Conservation (phyloP, 2,113 vertebrate genomes). For the Hemiprocne comata region DNA sequence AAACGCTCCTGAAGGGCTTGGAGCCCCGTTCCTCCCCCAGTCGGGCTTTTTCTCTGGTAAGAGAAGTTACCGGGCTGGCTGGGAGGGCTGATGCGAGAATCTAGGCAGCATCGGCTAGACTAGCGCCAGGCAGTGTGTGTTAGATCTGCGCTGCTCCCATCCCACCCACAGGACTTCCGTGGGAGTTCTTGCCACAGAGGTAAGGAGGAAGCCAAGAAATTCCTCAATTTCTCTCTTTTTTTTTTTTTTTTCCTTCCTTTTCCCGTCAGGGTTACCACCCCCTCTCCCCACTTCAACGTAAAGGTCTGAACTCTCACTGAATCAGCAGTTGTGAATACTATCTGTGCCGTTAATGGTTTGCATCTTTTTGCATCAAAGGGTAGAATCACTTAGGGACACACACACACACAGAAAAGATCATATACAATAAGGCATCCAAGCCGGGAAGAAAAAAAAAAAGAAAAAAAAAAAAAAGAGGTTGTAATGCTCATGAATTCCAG, state of each 20-base stretch:
- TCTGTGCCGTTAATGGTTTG: slow-evolving; percentile 43
- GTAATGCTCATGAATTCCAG: slow-evolving; percentile 65
- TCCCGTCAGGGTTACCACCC: slow-evolving; percentile 9
- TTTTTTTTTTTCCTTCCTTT: neutral
- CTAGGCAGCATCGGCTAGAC: neutral
- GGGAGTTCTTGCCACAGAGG: neutral
- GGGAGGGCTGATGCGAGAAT: neutral
- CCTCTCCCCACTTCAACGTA: neutral
- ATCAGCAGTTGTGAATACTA: slow-evolving; percentile 43
- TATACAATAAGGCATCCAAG: slow-evolving; percentile 23
- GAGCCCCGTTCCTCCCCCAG: neutral
- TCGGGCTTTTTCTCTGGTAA: neutral
- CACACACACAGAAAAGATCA: slow-evolving; percentile 4
- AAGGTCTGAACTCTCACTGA: slow-evolving; percentile 23
- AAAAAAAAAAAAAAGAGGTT: neutral
- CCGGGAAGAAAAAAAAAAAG: neutral
- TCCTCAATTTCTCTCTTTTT: neutral
- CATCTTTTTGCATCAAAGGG: slow-evolving; percentile 53
- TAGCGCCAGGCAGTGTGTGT: neutral
- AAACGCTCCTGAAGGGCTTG: neutral
- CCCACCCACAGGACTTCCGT: neutral
- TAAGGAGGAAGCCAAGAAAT: slow-evolving; percentile 15
- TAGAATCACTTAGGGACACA: slow-evolving; percentile 56
- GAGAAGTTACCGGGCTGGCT: neutral
- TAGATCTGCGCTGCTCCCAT: neutral